phyloP scores from a whole-genome alignment of 2,888 invertebrate genomes.

The Morpho helenor region DNA sequence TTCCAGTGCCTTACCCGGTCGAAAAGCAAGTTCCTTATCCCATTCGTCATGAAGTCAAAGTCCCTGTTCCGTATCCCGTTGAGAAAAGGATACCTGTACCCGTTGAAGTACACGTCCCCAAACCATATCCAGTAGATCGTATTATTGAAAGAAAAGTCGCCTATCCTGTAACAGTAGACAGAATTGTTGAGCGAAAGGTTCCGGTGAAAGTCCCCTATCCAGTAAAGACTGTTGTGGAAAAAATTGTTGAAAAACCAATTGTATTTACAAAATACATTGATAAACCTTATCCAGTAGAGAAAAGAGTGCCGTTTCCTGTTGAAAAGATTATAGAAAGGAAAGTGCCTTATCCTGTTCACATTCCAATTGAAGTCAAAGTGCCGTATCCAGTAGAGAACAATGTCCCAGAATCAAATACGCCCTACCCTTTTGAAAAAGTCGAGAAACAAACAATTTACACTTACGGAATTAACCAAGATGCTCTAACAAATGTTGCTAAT shows the following conservation, averaged over 20 bases:
- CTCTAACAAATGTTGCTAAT: constrained; percentile 32
- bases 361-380: constrained; percentile 72
- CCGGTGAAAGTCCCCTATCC: constrained; percentile 65
- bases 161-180: constrained; percentile 63
- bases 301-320: constrained; percentile 62
- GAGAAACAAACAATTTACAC: constrained; percentile 29
- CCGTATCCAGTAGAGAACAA: constrained; percentile 64
- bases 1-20: constrained; percentile 70
- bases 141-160: constrained; percentile 71
- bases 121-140: constrained; percentile 73
- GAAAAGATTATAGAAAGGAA: constrained; percentile 75
- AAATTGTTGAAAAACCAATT: constrained; percentile 80
- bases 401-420: constrained; percentile 61
- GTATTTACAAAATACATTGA: constrained; percentile 64
- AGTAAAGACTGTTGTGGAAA: constrained; percentile 68
- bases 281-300: constrained; percentile 71
- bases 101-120: constrained; percentile 55
- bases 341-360: constrained; percentile 77
- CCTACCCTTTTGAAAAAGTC: constrained; percentile 36
- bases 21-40: constrained; percentile 71
- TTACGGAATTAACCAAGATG: constrained; percentile 29
- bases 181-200: constrained; percentile 69
- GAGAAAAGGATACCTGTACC: constrained; percentile 77
- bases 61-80: constrained; percentile 52
- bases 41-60: constrained; percentile 56